Evolutionary conservation across 2,113 vertebrate genomes (phyloP).

Genomic region (Melanotaenia duboulayi): DNA sequence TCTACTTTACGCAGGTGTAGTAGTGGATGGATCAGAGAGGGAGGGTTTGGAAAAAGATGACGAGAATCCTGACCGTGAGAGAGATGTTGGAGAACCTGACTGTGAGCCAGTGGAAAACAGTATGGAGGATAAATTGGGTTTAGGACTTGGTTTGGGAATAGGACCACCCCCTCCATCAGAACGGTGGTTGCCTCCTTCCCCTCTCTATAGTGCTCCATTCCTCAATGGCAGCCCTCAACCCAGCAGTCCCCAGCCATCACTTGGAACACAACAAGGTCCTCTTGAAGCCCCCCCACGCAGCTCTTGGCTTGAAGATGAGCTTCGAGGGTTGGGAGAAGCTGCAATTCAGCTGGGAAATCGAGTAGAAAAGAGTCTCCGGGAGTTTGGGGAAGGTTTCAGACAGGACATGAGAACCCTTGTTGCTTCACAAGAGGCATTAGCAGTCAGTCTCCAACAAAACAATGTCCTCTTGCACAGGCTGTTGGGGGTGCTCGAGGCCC

Average conservation of each 20-base stretch:
- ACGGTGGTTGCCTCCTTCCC: slow-evolving; percentile 85
- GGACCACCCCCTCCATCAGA: slow-evolving; percentile 84
- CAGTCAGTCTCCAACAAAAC: slow-evolving; percentile 84
- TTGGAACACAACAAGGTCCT: slow-evolving; percentile 80
- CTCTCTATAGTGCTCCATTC: slow-evolving; percentile 85
- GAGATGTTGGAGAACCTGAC: slow-evolving; percentile 78
- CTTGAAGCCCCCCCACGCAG: slow-evolving; percentile 79
- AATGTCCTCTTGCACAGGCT: slow-evolving; percentile 84
- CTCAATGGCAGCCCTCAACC: slow-evolving; percentile 85
- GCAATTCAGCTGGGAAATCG: slow-evolving; percentile 83
- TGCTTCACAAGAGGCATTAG: slow-evolving; percentile 82
- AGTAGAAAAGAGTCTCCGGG: slow-evolving; percentile 81
- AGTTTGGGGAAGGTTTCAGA: slow-evolving; percentile 82
- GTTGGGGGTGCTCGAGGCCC: slow-evolving; percentile 82
- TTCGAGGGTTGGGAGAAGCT: slow-evolving; percentile 82
- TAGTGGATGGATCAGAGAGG: slow-evolving; percentile 79
- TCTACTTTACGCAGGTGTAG: slow-evolving; percentile 63
- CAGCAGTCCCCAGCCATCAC: slow-evolving; percentile 83
- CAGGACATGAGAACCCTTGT: slow-evolving; percentile 83
- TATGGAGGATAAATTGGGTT: slow-evolving; percentile 84
- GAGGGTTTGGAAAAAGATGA: slow-evolving; percentile 83
- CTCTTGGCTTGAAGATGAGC: slow-evolving; percentile 85
- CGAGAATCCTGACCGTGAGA: slow-evolving; percentile 79
- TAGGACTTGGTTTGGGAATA: slow-evolving; percentile 82
- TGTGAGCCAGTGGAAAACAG: slow-evolving; percentile 80